phyloP scores from a whole-genome alignment of 2,888 invertebrate species.

The Drosophila flavopinicola region DNA sequence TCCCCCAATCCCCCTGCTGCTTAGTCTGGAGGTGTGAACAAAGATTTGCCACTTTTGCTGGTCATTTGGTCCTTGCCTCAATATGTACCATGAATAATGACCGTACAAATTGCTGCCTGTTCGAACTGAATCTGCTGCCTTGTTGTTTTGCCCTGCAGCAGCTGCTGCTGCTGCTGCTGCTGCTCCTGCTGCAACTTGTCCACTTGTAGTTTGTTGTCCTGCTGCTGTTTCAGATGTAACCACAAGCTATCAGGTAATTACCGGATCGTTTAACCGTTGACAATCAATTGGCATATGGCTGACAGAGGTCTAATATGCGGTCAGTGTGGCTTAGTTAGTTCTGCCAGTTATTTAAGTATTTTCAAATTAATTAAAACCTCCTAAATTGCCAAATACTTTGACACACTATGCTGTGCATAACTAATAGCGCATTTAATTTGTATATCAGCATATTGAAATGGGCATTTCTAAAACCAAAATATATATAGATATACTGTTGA shows the following conservation, averaged over 20 bases:
- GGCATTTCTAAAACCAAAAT: too few relatives aligned
- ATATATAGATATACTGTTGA: too few relatives aligned
- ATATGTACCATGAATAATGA: conserved; percentile 76
- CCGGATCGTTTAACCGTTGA: conserved; percentile 68
- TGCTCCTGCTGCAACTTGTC: conserved; percentile 30
- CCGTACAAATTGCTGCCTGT: conserved; percentile 66
- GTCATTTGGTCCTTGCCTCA: conserved; percentile 63
- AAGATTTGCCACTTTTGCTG: conserved; percentile 79
- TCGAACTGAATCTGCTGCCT: conserved; percentile 37
- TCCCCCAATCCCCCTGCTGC: background rate
- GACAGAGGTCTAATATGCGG: conserved; percentile 36
- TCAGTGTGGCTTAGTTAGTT: background rate
- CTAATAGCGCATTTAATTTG: background rate
- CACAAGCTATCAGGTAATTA: conserved; percentile 71
- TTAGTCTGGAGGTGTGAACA: conserved; percentile 67
- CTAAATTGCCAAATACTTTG: background rate
- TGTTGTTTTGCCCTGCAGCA: conserved; percentile 27
- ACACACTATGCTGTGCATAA: conserved; percentile 8
- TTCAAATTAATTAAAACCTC: conserved; percentile 4
- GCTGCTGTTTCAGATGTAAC: conserved; percentile 47
- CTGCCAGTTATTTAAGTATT: background rate
- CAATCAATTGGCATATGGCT: conserved; percentile 62
- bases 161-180: conserved; percentile 35
- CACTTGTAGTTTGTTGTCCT: conserved; percentile 29
- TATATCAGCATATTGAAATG: too few relatives aligned